phyloP scores from a whole-genome alignment of 2,797 vertebrate species.

The Chelon labrosus region DNA sequence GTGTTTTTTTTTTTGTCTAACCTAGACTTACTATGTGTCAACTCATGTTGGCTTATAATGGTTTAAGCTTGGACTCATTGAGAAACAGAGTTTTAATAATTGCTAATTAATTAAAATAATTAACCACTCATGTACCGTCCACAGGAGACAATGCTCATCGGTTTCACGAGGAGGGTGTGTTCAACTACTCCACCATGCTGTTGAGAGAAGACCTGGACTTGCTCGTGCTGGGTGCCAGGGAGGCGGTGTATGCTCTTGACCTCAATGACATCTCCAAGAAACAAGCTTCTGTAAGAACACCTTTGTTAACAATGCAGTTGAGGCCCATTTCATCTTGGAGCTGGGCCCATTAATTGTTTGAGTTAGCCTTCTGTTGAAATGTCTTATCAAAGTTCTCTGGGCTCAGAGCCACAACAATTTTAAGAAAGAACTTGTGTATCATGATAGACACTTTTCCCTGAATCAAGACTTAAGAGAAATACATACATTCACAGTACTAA shows the following conservation, averaged over 20 bases:
- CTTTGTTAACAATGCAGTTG: neutral
- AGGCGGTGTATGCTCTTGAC: conserved; percentile 85
- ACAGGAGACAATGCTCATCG: conserved; percentile 69
- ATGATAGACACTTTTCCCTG: neutral
- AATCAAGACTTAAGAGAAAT: neutral
- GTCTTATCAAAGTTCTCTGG: conserved; percentile 26
- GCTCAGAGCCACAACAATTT: neutral
- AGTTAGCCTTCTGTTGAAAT: neutral
- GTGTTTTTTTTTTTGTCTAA: conserved; percentile 53
- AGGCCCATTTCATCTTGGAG: neutral
- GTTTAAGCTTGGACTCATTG: conserved; percentile 4
- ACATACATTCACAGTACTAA: too few species aligned
- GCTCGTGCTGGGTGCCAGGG: conserved; percentile 85
- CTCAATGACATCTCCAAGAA: conserved; percentile 80
- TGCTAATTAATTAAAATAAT: neutral
- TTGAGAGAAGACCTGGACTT: conserved; percentile 80
- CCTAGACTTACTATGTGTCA: conserved; percentile 8
- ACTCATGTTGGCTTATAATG: neutral
- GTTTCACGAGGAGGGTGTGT: conserved; percentile 79
- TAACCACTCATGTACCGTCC: conserved; percentile 28
- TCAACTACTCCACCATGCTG: conserved; percentile 84
- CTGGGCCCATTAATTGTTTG: too few species aligned
- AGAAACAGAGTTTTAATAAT: neutral
- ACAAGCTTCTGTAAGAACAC: conserved; percentile 76
- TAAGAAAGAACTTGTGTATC: neutral